Evolutionary conservation across 2,113 vertebrate species (phyloP), one percentile per base, ranked within the genome.

Genomic region (Apteryx mantelli): DNA sequence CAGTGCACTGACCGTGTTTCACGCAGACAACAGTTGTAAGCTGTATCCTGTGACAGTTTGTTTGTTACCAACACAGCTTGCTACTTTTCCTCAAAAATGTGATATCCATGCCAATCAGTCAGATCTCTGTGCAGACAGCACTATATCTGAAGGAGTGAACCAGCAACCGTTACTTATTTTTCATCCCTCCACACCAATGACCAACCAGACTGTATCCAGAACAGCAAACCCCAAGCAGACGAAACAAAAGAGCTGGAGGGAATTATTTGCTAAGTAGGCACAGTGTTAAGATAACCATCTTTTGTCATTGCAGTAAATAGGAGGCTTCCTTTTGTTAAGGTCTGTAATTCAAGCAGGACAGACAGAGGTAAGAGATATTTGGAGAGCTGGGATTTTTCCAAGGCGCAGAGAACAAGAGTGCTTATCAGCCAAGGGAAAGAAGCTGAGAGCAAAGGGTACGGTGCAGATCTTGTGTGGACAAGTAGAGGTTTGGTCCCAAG

Each of bases 361-460:
- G 21, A 34, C 7, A 89, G 56, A 71, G 1, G 0, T 64, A 76
- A 36, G 2, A 46, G 28, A n/a, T 52, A 42, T 38, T 71, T 82
- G 36, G 8, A 52, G 60, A 5, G 5, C 7, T 19, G 11, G 40
- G 40, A 28, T 80, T 95, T 93, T 89, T 66, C 36, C 32, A 79
- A 24, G 17, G 14, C 16, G 30, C 25, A 46, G 65, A 71, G 68
- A 32, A 28, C 88, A 55, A 60, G 19, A 8, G 15, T 52, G 32
- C 18, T 83, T 65, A 65, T 18, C 50, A 68, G 18, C 30, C 46
- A 19, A 60, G 88, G 25, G 18, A 65, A 26, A 66, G 70, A 89
- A 68, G 7, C 21, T 20, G 9, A 76, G 26, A 83, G 26, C 14
- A 70, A 66, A 46, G 16, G 17, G 15, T 53, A 55, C 0, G 0